Evolutionary conservation across 1,140 invertebrate species (phyloP), one percentile per base, ranked within the genome.

Genomic region (Polypedilum vanderplanki): DNA sequence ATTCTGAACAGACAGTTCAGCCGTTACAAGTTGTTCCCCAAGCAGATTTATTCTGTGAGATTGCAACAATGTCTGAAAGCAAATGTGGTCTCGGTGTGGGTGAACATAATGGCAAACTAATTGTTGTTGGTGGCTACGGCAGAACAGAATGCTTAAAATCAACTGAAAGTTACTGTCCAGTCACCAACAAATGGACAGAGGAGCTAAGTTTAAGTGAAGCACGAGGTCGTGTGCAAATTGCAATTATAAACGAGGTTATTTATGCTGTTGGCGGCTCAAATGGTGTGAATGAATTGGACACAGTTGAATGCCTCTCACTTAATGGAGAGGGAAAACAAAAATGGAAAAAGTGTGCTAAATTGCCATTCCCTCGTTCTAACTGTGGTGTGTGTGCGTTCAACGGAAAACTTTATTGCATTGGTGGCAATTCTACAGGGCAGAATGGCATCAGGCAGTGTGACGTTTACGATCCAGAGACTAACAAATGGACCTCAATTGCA

Each of bases 91-190:
- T 91, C 74, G 92, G 92, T 8, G 88, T 90, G 75, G 89, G 87
- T 40, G 88, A 90, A 77, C 80, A 91, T 15, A 85, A 90, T 75
- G 88, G 88, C 24, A 87, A 86, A 73, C 81, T 94, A 1, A 82
- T 94, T 76, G 90, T 93, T 20, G 78, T 80, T 90, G 91, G 92
- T 81, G 93, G 94, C 8, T 95, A 96, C 82, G 92, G 95, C 81
- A 85, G 93, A 67, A 91, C 90, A 17, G 92, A 95, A 80, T 95
- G 93, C 80, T 83, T 96, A 67, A 88, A 87, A 75, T 86, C 86
- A 15, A 91, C 90, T 1, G 93, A 95, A 83, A 85, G 86, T 18
- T 95, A 92, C 82, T 85, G 91, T 79, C 87, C 90, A 3, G 83
- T 84, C 46, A 84, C 81, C 5, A 94, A 94, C 80, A 84, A 80